A percentile compares a stretch with the other conserved stretches of the same genome.
Conservation (phyloP, 2,113 vertebrate species). For the Apus apus region DNA sequence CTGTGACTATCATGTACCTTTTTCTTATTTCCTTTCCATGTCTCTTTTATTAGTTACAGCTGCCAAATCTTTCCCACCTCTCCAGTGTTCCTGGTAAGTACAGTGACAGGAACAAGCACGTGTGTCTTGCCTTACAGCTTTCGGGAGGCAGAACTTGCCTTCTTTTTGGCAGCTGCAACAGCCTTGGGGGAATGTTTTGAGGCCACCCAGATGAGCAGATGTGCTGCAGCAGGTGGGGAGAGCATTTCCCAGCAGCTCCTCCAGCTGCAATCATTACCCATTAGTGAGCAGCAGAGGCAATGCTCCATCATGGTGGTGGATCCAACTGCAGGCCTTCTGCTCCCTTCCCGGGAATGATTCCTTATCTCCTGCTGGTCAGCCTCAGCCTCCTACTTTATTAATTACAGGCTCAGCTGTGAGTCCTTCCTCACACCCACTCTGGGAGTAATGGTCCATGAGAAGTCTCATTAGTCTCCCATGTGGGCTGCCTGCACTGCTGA, state of each 20-base stretch:
- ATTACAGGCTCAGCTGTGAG: conserved; percentile 12
- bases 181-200: background rate
- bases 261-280: background rate
- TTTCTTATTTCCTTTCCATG: background rate
- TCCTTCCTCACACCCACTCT: background rate
- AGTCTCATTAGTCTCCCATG: background rate
- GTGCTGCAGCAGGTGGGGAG: background rate
- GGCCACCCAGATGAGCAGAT: conserved; percentile 7
- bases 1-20: background rate
- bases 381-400: conserved; percentile 16
- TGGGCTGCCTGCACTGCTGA: background rate
- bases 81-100: background rate
- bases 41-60: background rate
- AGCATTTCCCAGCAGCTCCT: background rate
- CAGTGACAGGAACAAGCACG: background rate
- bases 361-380: background rate
- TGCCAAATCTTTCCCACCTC: background rate
- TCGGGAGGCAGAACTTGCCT: background rate
- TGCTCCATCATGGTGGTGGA: background rate
- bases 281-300: background rate
- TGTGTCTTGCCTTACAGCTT: background rate
- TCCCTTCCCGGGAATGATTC: background rate
- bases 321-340: background rate
- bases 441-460: conserved; percentile 3
- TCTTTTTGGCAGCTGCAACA: background rate